Conservation (phyloP, 2,797 vertebrate genomes). For the Ctenochaetus hawaiiensis region DNA sequence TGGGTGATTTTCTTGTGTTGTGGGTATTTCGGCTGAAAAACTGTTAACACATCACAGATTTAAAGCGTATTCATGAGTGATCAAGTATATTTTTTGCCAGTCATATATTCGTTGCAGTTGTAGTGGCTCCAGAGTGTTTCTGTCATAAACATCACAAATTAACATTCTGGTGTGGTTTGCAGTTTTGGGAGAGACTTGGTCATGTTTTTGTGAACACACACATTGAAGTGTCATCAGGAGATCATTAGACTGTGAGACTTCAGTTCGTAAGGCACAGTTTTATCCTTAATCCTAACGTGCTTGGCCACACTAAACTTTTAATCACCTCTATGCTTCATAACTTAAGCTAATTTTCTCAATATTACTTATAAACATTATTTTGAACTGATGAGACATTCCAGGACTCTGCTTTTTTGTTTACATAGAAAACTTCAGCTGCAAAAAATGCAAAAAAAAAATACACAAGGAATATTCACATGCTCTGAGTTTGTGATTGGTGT, state of each 20-base stretch:
- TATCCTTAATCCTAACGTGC: background rate
- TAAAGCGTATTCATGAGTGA: conserved; percentile 66
- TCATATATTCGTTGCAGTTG: conserved; percentile 53
- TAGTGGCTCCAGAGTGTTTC: conserved; percentile 60
- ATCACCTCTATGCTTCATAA: background rate
- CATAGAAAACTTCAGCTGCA: too few species aligned
- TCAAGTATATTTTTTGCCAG: conserved; percentile 53
- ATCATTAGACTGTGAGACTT: conserved; percentile 45
- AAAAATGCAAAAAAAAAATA: too few species aligned
- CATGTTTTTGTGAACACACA: conserved; percentile 60
- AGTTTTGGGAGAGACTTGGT: conserved; percentile 65
- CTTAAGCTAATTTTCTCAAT: too few species aligned
- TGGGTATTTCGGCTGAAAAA: conserved; percentile 60
- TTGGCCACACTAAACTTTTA: conserved; percentile 4
- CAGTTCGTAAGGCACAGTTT: conserved; percentile 28
- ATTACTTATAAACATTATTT: too few species aligned
- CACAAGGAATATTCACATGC: too few species aligned
- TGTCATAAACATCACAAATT: conserved; percentile 81
- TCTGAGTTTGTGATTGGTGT: too few species aligned
- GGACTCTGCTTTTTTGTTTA: too few species aligned
- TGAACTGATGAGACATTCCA: too few species aligned
- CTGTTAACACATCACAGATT: conserved; percentile 73
- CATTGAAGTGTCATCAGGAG: conserved; percentile 60
- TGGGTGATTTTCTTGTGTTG: conserved; percentile 69
- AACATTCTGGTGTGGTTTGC: conserved; percentile 76